A percentile compares a stretch with the other conserved stretches of the same genome.
Conservation (phyloP, 2,888 invertebrate species). For the Drosophila dives region DNA sequence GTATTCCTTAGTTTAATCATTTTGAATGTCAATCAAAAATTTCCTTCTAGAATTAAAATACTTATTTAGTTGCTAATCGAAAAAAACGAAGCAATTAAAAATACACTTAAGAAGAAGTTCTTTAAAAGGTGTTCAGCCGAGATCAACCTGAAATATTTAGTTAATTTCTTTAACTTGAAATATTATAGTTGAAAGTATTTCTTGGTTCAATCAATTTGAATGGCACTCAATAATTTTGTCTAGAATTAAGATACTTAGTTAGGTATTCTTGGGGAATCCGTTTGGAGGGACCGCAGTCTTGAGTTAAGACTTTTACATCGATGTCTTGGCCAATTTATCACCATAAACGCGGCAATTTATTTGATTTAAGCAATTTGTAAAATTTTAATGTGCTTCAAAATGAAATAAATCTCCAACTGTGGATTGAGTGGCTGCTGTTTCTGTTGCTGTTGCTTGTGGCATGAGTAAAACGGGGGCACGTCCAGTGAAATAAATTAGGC, state of each 20-base stretch:
- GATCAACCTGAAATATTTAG: too few species aligned
- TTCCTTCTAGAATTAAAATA: too few species aligned
- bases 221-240: not conserved
- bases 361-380: conserved; percentile 79
- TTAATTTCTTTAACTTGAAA: too few species aligned
- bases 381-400: conserved; percentile 79
- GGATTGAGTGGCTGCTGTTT: conserved; percentile 56
- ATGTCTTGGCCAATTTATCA: conserved; percentile 71
- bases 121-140: too few species aligned
- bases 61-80: too few species aligned
- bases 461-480: conserved; percentile 60
- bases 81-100: too few species aligned
- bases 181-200: not conserved
- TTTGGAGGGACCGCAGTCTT: conserved; percentile 26
- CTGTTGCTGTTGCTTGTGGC: not conserved
- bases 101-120: too few species aligned
- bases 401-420: conserved; percentile 73
- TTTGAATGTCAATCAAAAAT: not conserved
- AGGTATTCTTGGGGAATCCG: conserved; percentile 12
- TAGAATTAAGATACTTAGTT: not conserved
- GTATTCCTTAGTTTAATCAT: not conserved
- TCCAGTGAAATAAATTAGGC: conserved; percentile 76
- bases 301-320: conserved; percentile 60
- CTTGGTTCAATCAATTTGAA: too few species aligned
- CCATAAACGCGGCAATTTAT: conserved; percentile 77